Base-by-base conservation (phyloP, 2,888 invertebrate genomes). In the Meteorus cinctellus region DNA sequence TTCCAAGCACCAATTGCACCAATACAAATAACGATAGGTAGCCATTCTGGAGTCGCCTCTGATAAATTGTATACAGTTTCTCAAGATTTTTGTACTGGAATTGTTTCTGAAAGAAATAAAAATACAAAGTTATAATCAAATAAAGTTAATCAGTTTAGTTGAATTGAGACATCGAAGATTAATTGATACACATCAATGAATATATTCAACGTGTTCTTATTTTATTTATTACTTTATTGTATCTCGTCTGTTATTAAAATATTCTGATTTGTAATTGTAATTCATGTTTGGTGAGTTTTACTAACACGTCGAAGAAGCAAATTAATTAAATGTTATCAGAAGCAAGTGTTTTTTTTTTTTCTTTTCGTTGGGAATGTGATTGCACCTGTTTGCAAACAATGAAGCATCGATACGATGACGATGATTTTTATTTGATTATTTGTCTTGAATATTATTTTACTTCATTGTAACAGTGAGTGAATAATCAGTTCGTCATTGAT, bases 1-100 rank as follows among this genome's bases (percentile, higher is more conserved):
- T 89, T 60, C 94, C 93, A 71, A 96, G 92, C 51, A 93, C 86
- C 74, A 93, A 90, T 85, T 95, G 93, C 68, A 96, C 90, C 29
- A 94, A 91, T 79, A 96, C 91, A 89, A 95, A 96, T 76, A 96
- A 92, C 78, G 94, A 94, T 79, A 96, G 93, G 81, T 95, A 94
- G 71, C 95, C 95, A 89, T 95, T 93, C 85, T 94, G 94, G 77
- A 96, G 90, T 83, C 95, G 94, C 82, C 94, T 93, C 81, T 94
- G 95, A 86, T 96, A 96, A 79, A 92, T 91, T 80, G 93, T 91
- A 88, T 95, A 96, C 59, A 96, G 91, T 70, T 93, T 92, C 89
- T 96, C 95, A 79, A 96, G 89, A 85, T 94, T 93, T 84, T 95
- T 93, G 82, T 94, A 93, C 84, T 92, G 91, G 85, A 96, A 96